phyloP scores from a whole-genome alignment of 1,140 invertebrate genomes.

The Bombus ignitus region DNA sequence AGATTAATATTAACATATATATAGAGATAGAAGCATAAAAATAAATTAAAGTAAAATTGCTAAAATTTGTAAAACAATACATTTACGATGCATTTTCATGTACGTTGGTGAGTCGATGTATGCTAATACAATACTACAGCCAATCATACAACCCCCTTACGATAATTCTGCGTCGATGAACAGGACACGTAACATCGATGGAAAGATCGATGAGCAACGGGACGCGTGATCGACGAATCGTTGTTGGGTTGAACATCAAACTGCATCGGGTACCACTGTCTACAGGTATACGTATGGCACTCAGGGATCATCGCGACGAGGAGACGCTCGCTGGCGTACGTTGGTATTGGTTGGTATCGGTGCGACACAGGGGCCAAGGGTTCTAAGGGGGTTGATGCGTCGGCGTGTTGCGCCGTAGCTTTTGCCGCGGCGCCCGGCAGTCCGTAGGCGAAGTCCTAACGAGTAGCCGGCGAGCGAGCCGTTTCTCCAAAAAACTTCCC shows the following conservation, averaged over 20 bases:
- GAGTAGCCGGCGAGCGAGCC: constrained; percentile 69
- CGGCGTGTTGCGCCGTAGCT: constrained; percentile 76
- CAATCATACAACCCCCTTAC: too few species aligned
- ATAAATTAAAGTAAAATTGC: too few species aligned
- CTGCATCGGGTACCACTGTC: constrained; percentile 18
- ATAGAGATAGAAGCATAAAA: too few species aligned
- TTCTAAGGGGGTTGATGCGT: constrained; percentile 73
- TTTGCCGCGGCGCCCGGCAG: constrained; percentile 75
- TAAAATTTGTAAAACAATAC: too few species aligned
- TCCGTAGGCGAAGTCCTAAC: constrained; percentile 77
- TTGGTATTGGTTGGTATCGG: constrained; percentile 57
- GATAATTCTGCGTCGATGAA: neutral
- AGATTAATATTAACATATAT: too few species aligned
- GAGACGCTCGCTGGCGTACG: constrained; percentile 37
- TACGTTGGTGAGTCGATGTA: too few species aligned
- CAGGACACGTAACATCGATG: neutral
- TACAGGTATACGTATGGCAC: constrained; percentile 29
- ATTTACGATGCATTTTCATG: too few species aligned
- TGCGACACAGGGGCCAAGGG: constrained; percentile 58
- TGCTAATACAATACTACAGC: too few species aligned
- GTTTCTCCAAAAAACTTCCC: constrained; percentile 35
- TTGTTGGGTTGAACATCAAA: neutral
- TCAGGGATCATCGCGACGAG: constrained; percentile 3
- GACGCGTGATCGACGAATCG: constrained; percentile 15
- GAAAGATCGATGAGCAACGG: constrained; percentile 2